Conservation (phyloP, 2,113 vertebrate genomes). For the Asarcornis scutulata region DNA sequence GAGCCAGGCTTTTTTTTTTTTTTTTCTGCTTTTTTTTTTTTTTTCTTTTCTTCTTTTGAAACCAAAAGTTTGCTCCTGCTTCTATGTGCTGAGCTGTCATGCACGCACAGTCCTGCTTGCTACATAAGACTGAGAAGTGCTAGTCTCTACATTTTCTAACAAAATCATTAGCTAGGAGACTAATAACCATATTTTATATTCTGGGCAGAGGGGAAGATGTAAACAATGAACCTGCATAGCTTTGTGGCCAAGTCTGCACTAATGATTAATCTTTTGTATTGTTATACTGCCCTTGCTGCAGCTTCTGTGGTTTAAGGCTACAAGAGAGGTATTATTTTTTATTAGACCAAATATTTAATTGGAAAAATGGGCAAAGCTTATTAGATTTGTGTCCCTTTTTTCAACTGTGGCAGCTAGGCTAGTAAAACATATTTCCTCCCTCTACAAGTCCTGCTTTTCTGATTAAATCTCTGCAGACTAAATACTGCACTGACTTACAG, state of each 20-base stretch:
- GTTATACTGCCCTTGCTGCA: neutral
- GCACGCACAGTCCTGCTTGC: neutral
- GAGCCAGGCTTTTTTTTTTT: neutral
- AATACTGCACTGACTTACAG: neutral
- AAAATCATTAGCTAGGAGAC: neutral
- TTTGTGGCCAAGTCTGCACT: neutral
- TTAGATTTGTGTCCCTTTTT: neutral
- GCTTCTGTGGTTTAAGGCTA: neutral
- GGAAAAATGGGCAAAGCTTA: neutral
- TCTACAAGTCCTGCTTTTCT: neutral
- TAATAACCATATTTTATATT: neutral
- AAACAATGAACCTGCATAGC: neutral
- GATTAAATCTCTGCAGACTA: neutral
- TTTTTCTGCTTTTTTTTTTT: neutral
- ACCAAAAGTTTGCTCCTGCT: neutral
- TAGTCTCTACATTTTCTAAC: neutral
- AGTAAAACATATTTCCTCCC: neutral
- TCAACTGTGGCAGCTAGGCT: neutral
- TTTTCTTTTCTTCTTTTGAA: neutral
- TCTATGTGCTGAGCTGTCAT: fast-evolving
- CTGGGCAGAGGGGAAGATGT: neutral
- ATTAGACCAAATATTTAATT: neutral
- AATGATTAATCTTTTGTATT: neutral
- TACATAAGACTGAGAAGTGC: neutral
- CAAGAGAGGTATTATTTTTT: neutral